These are phyloP conservation scores for Nylanderia fulva DNA, from an alignment of 1,140 invertebrate species.

Conservation along the genomic window DNA sequence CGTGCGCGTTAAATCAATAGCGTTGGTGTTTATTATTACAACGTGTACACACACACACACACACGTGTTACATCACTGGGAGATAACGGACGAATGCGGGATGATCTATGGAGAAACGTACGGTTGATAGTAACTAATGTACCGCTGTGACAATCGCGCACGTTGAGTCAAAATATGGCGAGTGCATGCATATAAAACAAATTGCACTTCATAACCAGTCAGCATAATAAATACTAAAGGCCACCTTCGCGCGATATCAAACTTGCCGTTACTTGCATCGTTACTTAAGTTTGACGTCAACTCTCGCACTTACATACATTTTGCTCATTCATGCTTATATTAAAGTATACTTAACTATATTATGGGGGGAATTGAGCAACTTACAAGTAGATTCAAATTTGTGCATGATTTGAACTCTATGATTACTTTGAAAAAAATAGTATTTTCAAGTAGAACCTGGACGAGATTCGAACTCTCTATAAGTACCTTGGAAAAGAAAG, in stretches of 20 bases:
- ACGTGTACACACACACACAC: background rate
- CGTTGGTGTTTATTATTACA: conserved; percentile 1
- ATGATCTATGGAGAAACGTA: conserved; percentile 34
- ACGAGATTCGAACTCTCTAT: too few relatives aligned
- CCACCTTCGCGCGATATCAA: conserved; percentile 25
- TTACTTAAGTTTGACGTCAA: conserved; percentile 26
- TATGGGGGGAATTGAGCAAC: too few relatives aligned
- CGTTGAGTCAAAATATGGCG: conserved; percentile 45
- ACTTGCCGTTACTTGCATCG: conserved; percentile 12
- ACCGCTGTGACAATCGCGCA: conserved; percentile 36
- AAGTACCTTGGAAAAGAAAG: too few relatives aligned
- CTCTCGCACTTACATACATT: too few relatives aligned
- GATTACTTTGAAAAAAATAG: too few relatives aligned
- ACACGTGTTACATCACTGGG: background rate
- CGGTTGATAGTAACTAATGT: conserved; percentile 41
- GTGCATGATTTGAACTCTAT: too few relatives aligned
- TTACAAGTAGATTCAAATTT: too few relatives aligned
- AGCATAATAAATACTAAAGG: conserved; percentile 44
- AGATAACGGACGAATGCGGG: conserved; percentile 10
- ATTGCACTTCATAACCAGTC: conserved; percentile 36
- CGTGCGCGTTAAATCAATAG: conserved; percentile 23
- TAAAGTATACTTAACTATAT: too few relatives aligned
- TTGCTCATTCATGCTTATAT: conserved; percentile 19
- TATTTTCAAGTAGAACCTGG: too few relatives aligned
- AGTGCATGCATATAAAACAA: conserved; percentile 35